Conservation (phyloP, 2,888 invertebrate species). For the Syrphus vitripennis region DNA sequence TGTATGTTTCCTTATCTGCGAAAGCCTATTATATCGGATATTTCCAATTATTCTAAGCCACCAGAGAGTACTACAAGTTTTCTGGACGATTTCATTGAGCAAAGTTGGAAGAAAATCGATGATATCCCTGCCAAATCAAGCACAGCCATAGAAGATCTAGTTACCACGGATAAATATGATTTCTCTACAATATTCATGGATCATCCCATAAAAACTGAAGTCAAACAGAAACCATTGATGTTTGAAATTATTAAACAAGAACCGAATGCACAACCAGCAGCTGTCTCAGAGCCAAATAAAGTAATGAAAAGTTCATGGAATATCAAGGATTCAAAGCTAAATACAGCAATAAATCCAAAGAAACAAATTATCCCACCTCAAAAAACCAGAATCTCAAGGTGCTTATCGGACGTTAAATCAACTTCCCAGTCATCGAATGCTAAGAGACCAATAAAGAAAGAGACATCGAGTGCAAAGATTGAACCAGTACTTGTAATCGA, state of each 20-base stretch:
- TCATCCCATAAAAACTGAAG: not conserved
- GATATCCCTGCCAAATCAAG: not conserved
- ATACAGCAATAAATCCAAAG: not conserved
- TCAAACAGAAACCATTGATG: not conserved
- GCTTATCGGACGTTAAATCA: slow-evolving; percentile 17
- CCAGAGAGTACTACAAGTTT: not conserved
- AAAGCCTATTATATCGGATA: not conserved
- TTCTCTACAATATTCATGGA: slow-evolving; percentile 33
- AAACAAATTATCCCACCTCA: not conserved
- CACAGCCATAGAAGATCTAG: not conserved
- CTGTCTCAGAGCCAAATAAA: not conserved
- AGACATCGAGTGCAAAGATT: not conserved
- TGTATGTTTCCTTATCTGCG: slow-evolving; percentile 77
- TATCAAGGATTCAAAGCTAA: not conserved
- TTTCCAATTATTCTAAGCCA: slow-evolving; percentile 12
- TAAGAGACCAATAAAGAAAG: not conserved
- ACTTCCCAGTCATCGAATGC: not conserved
- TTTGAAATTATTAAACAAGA: not conserved
- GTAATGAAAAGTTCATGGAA: not conserved
- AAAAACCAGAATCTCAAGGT: slow-evolving; percentile 38
- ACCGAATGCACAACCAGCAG: not conserved
- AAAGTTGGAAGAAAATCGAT: not conserved
- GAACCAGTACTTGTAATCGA: slow-evolving; percentile 33
- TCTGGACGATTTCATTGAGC: slow-evolving; percentile 46
- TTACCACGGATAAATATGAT: slow-evolving; percentile 9